Percentiles rank a stretch among this genome's conserved stretches.
These are phyloP conservation scores for Hydraecia micacea DNA, from an alignment of 2,888 invertebrate species.

Conservation along the genomic window DNA sequence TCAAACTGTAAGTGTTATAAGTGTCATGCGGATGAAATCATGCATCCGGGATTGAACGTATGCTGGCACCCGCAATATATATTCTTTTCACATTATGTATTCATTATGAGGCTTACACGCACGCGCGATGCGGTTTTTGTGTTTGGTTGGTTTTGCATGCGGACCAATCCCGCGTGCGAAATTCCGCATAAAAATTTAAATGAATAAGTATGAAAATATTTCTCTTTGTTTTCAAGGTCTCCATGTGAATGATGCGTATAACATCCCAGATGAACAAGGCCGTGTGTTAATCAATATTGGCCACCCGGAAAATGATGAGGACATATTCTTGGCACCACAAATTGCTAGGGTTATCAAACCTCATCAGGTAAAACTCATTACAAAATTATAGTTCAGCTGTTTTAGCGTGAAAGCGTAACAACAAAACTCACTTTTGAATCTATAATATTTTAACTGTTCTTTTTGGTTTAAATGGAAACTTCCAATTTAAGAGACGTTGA, in stretches of 20 bases:
- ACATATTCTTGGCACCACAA: slow-evolving; percentile 97
- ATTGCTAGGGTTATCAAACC: slow-evolving; percentile 98
- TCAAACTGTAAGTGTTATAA: background rate
- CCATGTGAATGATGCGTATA: slow-evolving; percentile 98
- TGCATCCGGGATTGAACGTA: background rate
- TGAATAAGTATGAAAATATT: slow-evolving; percentile 19
- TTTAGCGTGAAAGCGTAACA: no score
- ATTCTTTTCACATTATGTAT: slow-evolving; percentile 1
- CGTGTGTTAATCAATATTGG: slow-evolving; percentile 98
- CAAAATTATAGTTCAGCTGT: background rate
- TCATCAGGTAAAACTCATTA: slow-evolving; percentile 93
- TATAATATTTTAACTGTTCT: background rate
- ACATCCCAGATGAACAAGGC: slow-evolving; percentile 97
- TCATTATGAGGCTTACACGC: background rate
- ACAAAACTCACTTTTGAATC: background rate
- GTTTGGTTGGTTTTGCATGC: background rate
- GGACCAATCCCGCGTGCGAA: background rate
- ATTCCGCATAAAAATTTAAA: background rate
- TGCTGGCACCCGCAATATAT: background rate
- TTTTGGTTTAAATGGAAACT: background rate
- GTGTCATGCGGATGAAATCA: background rate
- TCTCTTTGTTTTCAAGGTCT: slow-evolving; percentile 85
- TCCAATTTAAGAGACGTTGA: background rate
- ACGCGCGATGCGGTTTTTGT: background rate
- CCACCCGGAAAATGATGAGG: slow-evolving; percentile 96